phyloP scores from a whole-genome alignment of 2,113 vertebrate genomes.

The Sarotherodon lohbergeri region DNA sequence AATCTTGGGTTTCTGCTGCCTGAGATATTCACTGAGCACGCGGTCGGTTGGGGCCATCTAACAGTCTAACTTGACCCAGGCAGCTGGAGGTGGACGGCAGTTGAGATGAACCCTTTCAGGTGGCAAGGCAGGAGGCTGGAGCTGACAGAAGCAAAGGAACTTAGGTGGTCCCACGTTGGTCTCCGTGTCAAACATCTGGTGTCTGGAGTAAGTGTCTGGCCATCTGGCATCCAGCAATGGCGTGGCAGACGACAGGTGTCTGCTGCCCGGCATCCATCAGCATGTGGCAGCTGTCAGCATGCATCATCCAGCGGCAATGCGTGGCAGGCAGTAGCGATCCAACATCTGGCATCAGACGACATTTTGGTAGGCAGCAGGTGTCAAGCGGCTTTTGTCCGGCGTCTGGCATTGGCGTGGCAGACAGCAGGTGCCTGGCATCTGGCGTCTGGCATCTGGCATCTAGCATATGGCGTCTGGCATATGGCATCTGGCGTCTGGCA shows the following conservation, averaged over 20 bases:
- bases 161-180: neutral
- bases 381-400: neutral
- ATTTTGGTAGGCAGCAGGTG: neutral
- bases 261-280: neutral
- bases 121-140: neutral
- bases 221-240: neutral
- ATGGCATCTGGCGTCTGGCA: fast-evolving
- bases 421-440: neutral
- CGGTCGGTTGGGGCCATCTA: too few relatives aligned
- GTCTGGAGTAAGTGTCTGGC: neutral
- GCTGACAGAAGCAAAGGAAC: neutral
- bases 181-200: neutral
- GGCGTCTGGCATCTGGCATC: fast-evolving
- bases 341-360: neutral
- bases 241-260: neutral
- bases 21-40: too few relatives aligned
- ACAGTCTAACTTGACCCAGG: neutral
- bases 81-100: neutral
- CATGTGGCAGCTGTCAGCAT: neutral
- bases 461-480: fast-evolving
- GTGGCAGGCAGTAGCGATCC: fast-evolving
- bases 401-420: fast-evolving
- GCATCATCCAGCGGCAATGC: neutral
- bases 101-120: neutral
- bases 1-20: too few relatives aligned